These are phyloP conservation scores for Odontomachus brunneus DNA, from an alignment of 1,140 invertebrate genomes.

Conservation along the genomic window DNA sequence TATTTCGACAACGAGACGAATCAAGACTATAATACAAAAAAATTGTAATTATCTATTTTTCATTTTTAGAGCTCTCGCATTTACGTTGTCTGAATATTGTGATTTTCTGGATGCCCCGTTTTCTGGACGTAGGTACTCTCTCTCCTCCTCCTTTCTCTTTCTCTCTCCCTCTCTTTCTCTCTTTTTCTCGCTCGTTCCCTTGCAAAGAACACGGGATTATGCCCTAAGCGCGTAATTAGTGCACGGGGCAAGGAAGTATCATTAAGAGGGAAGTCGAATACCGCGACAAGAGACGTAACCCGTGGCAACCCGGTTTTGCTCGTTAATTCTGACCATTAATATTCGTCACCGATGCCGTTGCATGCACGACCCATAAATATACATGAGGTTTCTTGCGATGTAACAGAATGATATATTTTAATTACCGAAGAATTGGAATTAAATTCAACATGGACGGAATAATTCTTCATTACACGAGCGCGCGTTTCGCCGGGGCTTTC, in stretches of 20 bases:
- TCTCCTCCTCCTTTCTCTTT: no score
- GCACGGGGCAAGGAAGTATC: conserved; percentile 41
- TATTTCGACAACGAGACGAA: not conserved
- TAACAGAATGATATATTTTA: conserved; percentile 6
- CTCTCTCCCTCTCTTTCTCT: no score
- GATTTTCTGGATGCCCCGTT: conserved; percentile 3
- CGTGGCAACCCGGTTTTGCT: conserved; percentile 37
- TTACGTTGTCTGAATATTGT: conserved; percentile 23
- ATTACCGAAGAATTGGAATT: conserved; percentile 5
- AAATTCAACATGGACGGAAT: not conserved
- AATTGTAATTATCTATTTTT: conserved; percentile 25
- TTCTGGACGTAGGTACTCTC: not conserved
- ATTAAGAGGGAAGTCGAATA: conserved; percentile 54
- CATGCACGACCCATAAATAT: conserved; percentile 10
- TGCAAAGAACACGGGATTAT: conserved; percentile 46
- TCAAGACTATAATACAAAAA: not conserved
- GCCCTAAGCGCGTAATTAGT: conserved; percentile 54
- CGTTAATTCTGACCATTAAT: conserved; percentile 50
- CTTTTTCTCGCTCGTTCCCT: not conserved
- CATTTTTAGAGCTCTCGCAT: conserved; percentile 32
- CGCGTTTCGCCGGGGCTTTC: not conserved
- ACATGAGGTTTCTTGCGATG: not conserved
- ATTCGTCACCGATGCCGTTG: conserved; percentile 29
- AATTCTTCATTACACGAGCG: not conserved
- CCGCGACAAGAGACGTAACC: conserved; percentile 34